These are phyloP conservation scores for Bombyx mandarina DNA, from an alignment of 1,140 invertebrate species.

Conservation along the genomic window DNA sequence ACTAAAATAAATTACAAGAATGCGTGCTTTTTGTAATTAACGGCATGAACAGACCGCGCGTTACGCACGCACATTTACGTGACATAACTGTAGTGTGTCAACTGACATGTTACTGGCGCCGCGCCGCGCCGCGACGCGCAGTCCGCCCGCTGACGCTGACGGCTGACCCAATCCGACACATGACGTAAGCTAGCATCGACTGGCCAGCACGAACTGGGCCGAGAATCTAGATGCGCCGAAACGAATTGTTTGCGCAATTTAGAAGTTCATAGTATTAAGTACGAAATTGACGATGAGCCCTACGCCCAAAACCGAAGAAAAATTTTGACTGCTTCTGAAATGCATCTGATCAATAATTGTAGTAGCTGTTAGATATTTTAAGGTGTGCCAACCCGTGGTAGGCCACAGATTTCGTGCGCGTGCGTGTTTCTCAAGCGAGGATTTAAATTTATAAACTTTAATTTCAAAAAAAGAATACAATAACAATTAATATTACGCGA, in stretches of 20 bases:
- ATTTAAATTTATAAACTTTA: slow-evolving; percentile 3
- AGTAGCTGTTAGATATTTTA: slow-evolving; percentile 5
- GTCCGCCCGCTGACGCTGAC: slow-evolving; percentile 33
- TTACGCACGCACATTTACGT: slow-evolving; percentile 37
- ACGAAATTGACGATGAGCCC: too few species aligned
- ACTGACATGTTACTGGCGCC: too few species aligned
- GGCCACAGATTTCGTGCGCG: slow-evolving; percentile 22
- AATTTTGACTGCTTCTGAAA: not conserved
- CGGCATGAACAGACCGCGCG: slow-evolving; percentile 22
- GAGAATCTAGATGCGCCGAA: slow-evolving; percentile 43
- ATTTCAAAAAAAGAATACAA: too few species aligned
- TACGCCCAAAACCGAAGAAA: too few species aligned
- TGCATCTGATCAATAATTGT: slow-evolving; percentile 10
- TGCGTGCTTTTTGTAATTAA: not conserved
- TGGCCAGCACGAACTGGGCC: slow-evolving; percentile 40
- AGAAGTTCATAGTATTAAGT: not conserved
- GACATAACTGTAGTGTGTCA: slow-evolving; percentile 33
- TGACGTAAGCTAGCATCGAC: slow-evolving; percentile 32
- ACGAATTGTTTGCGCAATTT: slow-evolving; percentile 46
- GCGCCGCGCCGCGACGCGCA: slow-evolving; percentile 33
- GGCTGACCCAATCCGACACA: slow-evolving; percentile 49
- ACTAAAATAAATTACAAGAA: not conserved
- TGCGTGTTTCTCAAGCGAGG: slow-evolving; percentile 22
- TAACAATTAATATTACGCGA: too few species aligned
- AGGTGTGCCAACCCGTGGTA: slow-evolving; percentile 14